Evolutionary conservation across 2,113 vertebrate genomes (phyloP), one percentile per base, ranked within the genome.

Genomic region (Melanerpes formicivorus): DNA sequence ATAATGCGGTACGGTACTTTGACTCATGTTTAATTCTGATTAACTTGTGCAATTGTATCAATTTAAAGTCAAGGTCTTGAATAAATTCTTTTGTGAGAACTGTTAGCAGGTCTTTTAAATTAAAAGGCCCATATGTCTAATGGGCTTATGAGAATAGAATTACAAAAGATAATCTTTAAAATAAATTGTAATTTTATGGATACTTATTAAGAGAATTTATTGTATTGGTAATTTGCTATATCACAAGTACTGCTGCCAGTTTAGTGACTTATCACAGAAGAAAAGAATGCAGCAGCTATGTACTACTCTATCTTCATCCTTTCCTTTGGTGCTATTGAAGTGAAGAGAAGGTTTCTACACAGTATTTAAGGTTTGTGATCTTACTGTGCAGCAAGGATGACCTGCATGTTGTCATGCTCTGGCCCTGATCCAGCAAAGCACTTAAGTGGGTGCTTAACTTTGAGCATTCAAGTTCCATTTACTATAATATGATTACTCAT

Each of bases 11-110:
- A 88, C 3, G 5, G 50, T 92, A 90, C 83, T 96, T 96, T 84
- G 74, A 95, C 90, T 97, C 87, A 94, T 93, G 87, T 95, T 93
- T 96, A 97, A 96, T 97, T 97, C 93, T 95, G 95, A 96, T 95
- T 93, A 97, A 95, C 91, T 95, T 96, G 83, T 97, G 92, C 90
- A 94, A 94, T 96, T 97, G 92, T 96, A 96, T 93, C 93, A 95
- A 96, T 97, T 96, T 92, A 93, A 97, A 94, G 93, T 97, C 96
- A 96, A 97, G 87, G 87, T 96, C 83, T 95, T 94, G 71, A 88
- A 93, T 95, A 91, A 94, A 97, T 94, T 94, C 77, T 95, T 95
- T 93, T 89, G 70, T 93, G 75, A 88, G 60, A 58, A 80, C 19
- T 69, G 80, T 92, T 96, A 95, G 34, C 58, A 93, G 83, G 59